Percentiles rank a stretch among this genome's conserved stretches.
phyloP scores from a whole-genome alignment of 2,113 vertebrate genomes.

The Neolamprologus toae region DNA sequence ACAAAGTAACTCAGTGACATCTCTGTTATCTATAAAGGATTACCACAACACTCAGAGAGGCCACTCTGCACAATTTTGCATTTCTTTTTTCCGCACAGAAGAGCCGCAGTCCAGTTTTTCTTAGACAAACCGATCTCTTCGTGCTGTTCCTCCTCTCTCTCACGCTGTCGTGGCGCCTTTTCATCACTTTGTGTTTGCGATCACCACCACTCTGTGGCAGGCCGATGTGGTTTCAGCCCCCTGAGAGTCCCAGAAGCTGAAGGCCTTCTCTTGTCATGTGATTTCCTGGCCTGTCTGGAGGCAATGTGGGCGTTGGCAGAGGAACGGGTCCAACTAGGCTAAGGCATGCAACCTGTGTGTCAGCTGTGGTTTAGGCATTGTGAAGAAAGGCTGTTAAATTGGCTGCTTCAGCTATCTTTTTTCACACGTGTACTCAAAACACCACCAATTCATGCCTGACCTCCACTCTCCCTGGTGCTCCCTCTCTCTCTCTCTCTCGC shows the following conservation, averaged over 20 bases:
- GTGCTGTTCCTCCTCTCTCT: neutral
- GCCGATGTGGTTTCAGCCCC: slow-evolving; percentile 39
- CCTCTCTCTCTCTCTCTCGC: neutral
- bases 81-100: neutral
- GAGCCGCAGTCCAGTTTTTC: neutral
- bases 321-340: neutral
- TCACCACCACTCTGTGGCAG: slow-evolving; percentile 21
- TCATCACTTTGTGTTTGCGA: slow-evolving; percentile 13
- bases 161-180: slow-evolving; percentile 11
- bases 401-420: neutral
- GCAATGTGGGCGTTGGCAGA: slow-evolving; percentile 22
- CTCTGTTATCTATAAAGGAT: neutral
- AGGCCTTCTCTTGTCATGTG: slow-evolving; percentile 15
- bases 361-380: slow-evolving; percentile 4
- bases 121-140: neutral
- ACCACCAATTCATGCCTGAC: slow-evolving; percentile 8
- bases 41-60: neutral
- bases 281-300: slow-evolving; percentile 22
- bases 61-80: neutral
- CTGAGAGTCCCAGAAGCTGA: slow-evolving; percentile 4
- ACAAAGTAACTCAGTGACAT: neutral
- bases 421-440: slow-evolving; percentile 23
- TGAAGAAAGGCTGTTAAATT: slow-evolving; percentile 16
- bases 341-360: slow-evolving; percentile 9
- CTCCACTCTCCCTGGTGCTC: neutral